These are phyloP conservation scores for Stichodactyla mertensii DNA, from an alignment of 64 coral and sea anemone genomes.

Conservation along the genomic window DNA sequence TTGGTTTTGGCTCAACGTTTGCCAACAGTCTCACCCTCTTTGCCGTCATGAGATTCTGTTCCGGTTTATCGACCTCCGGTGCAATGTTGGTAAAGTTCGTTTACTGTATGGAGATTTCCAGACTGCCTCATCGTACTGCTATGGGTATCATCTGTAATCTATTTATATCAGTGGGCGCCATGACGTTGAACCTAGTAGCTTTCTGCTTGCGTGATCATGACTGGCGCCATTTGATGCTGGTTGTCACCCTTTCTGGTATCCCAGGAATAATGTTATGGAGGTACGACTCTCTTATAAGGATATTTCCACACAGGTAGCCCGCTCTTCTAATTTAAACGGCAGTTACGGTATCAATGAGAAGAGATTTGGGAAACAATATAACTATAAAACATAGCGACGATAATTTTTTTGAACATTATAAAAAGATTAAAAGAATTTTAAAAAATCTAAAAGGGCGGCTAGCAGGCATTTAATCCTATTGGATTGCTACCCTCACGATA, in stretches of 20 bases:
- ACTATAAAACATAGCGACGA: too few species aligned
- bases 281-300: conserved; percentile 2
- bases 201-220: conserved; percentile 33
- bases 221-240: conserved; percentile 37
- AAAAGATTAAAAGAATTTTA: too few species aligned
- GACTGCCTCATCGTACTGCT: conserved; percentile 16
- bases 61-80: conserved; percentile 34
- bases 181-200: conserved; percentile 10
- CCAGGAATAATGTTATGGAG: conserved; percentile 20
- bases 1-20: conserved; percentile 37
- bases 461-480: too few species aligned
- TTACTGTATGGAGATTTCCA: conserved; percentile 45
- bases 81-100: conserved; percentile 39
- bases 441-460: too few species aligned
- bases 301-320: too few species aligned
- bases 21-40: conserved; percentile 36
- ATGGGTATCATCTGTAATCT: conserved; percentile 32
- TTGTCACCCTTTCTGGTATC: conserved; percentile 15
- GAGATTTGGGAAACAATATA: too few species aligned
- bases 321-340: too few species aligned
- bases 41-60: conserved; percentile 33
- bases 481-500: too few species aligned
- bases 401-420: too few species aligned
- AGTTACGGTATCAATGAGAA: too few species aligned
- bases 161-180: conserved; percentile 29